Evolutionary conservation across 2,888 invertebrate species (phyloP), one percentile per base, ranked within the genome.

Genomic region (Monopis laevigella): DNA sequence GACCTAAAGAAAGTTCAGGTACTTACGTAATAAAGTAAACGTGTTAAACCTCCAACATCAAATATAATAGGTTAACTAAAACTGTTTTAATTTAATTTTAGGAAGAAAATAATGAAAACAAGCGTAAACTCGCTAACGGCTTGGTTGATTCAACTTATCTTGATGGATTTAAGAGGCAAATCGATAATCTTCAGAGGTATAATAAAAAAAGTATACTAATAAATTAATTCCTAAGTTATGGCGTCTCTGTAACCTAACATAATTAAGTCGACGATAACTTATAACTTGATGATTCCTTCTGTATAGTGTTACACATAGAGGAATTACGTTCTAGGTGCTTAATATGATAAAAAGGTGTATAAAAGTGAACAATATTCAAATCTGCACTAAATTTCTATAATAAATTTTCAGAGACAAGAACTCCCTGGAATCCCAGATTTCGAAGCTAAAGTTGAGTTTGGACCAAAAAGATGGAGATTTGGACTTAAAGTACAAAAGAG

Each of bases 1-100:
- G 92, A 91, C 52, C 63, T 92, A 21, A 87, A 87, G 55, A 90
- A 91, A 57, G 66, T 88, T 1, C 86, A 87, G 53, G 89, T 80
- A 60, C 28, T n/a, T 28, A 4, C 11, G 7, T 28, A 6, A n/a
- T 6, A 11, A 5, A 11, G 28, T 11, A 11, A 28, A 28, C 28
- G 28, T n/a, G 4, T n/a, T 28, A 28, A n/a, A n/a, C 11, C 6
- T 4, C 7, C 28, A 4, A 4, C 6, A 4, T 6, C 24, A n/a
- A n/a, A 6, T 28, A 4, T 6, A 6, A 21, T n/a, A n/a, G 24
- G 8, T 8, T 21, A 7, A 21, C 24, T 8, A 7, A 21, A 21
- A 21, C 5, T 21, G 8, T 21, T 7, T 7, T 21, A 21, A 11
- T 3, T 30, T 13, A 18, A 30, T 55, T 53, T 42, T 45, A 78